Conservation (phyloP, 2,888 invertebrate genomes). For the Drosophila greeni region DNA sequence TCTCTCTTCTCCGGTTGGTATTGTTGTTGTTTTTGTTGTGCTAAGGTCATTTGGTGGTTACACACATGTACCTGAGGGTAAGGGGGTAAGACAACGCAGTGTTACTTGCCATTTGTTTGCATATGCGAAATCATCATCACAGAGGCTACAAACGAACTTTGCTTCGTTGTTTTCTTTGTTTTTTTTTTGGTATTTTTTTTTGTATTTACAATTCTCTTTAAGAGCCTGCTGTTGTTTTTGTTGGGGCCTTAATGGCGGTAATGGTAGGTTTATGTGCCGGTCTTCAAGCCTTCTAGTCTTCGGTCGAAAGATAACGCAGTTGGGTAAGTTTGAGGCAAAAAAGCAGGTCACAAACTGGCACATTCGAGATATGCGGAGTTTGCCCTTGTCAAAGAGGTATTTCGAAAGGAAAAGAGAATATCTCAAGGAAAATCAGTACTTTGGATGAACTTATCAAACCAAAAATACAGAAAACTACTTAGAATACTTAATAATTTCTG, state of each 20-base stretch:
- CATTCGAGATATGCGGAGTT: slow-evolving; percentile 17
- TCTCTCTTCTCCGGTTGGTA: slow-evolving; percentile 18
- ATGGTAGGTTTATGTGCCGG: slow-evolving; percentile 39
- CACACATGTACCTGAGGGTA: slow-evolving; percentile 1
- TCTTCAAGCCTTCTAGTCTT: slow-evolving; percentile 17
- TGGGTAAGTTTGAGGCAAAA: slow-evolving; percentile 23
- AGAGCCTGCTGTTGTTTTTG: slow-evolving; percentile 27
- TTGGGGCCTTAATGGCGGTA: slow-evolving; percentile 33
- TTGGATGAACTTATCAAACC: background rate
- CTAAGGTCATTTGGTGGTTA: slow-evolving; percentile 65
- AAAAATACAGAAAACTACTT: background rate
- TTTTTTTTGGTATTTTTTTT: slow-evolving; percentile 1
- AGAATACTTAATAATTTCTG: background rate
- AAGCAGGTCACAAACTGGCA: slow-evolving; percentile 32
- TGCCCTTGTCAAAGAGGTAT: slow-evolving; percentile 26
- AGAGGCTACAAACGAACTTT: slow-evolving; percentile 32
- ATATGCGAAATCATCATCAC: slow-evolving; percentile 30
- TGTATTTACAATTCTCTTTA: slow-evolving; percentile 27
- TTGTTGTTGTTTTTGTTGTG: slow-evolving; percentile 28
- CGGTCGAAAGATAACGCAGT: slow-evolving; percentile 28
- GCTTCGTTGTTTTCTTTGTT: slow-evolving; percentile 29
- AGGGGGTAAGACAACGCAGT: slow-evolving; percentile 2
- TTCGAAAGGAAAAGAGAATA: background rate
- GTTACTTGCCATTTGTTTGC: slow-evolving; percentile 51
- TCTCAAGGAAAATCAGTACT: background rate